A percentile compares a stretch with the other conserved stretches of the same genome.
Evolutionary conservation across 2,797 vertebrate species (phyloP).

Genomic region (Amblyopsis hoosieri): DNA sequence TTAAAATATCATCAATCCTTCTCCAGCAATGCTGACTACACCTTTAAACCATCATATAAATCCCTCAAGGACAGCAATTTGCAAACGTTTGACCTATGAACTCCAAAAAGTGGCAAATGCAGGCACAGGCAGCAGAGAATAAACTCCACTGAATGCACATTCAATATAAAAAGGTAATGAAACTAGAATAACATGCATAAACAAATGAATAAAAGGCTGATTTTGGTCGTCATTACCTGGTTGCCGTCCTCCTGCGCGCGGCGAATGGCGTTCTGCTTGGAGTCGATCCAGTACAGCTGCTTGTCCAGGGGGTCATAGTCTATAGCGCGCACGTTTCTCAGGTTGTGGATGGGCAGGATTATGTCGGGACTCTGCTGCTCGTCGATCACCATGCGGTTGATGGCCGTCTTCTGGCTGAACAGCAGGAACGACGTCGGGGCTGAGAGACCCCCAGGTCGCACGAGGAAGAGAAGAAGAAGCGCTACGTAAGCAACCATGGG

Average conservation of each 20-base stretch:
- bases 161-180: too few species aligned
- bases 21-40: too few species aligned
- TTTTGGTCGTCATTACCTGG: slow-evolving; percentile 78
- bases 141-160: too few species aligned
- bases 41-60: too few species aligned
- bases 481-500: too few species aligned
- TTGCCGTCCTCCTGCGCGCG: slow-evolving; percentile 92
- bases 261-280: slow-evolving; percentile 92
- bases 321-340: slow-evolving; percentile 91
- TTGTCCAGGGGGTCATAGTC: slow-evolving; percentile 95
- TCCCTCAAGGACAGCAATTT: too few species aligned
- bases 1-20: too few species aligned
- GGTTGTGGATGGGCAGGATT: slow-evolving; percentile 94
- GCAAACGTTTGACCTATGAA: too few species aligned
- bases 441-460: slow-evolving; percentile 47
- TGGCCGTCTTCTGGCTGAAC: slow-evolving; percentile 96
- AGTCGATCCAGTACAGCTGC: slow-evolving; percentile 97
- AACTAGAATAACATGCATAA: background rate
- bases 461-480: background rate
- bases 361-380: slow-evolving; percentile 98
- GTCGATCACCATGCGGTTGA: slow-evolving; percentile 97
- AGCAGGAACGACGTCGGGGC: slow-evolving; percentile 94
- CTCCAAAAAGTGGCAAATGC: too few species aligned
- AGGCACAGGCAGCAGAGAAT: too few species aligned
- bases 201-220: background rate